Evolutionary conservation across 2,888 invertebrate genomes (phyloP).

Genomic region (Mesorhabditis belari): DNA sequence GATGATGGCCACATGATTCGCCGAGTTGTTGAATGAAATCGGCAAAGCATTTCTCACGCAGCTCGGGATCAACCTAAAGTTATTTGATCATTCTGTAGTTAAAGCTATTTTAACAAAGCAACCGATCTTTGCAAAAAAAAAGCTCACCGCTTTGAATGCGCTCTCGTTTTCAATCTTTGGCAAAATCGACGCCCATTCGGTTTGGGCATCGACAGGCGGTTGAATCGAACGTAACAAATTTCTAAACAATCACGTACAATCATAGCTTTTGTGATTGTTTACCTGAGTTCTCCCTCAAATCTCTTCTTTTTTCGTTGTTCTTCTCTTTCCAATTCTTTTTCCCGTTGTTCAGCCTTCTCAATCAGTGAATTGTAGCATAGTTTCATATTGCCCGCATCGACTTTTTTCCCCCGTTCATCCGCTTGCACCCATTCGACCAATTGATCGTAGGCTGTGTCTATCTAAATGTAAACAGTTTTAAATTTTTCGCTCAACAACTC

Average conservation of each 20-base stretch:
- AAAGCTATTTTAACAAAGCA: no score
- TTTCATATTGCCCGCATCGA: constrained; percentile 96
- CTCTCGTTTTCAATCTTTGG: constrained; percentile 68
- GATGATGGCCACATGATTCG: constrained; percentile 39
- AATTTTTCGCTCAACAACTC: neutral
- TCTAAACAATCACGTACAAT: neutral
- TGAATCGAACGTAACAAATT: neutral
- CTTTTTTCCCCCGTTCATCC: constrained; percentile 82
- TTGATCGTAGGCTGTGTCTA: constrained; percentile 85
- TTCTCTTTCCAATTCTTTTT: constrained; percentile 86
- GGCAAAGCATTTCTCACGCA: constrained; percentile 71
- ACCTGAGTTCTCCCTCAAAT: constrained; percentile 64
- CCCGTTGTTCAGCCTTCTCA: constrained; percentile 61
- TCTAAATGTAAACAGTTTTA: constrained; percentile 67
- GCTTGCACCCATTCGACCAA: constrained; percentile 90
- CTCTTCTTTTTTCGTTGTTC: constrained; percentile 70
- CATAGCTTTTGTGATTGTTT: constrained; percentile 6
- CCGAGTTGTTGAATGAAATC: constrained; percentile 52
- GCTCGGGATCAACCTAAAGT: constrained; percentile 62
- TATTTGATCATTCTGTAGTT: no score
- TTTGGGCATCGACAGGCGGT: constrained; percentile 66
- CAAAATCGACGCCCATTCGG: constrained; percentile 72
- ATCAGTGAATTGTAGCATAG: constrained; percentile 82
- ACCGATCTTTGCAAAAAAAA: neutral
- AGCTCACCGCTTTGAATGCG: constrained; percentile 69